Conservation (phyloP, 53 echinoderm and acorn worm genomes). For the Temnopleurus reevesii region DNA sequence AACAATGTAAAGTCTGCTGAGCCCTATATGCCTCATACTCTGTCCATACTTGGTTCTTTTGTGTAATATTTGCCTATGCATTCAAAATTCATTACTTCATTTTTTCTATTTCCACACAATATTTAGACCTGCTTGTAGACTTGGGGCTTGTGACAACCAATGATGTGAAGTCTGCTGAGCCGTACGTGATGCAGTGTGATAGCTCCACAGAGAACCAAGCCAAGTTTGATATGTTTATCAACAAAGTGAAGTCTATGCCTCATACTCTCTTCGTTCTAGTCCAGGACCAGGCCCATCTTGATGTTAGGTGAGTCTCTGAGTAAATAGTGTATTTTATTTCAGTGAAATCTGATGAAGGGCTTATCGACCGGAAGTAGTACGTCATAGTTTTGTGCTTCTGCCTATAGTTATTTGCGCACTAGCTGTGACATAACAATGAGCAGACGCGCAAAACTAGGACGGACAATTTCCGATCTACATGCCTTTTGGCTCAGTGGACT, state of each 20-base stretch:
- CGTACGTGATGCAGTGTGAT: conserved; percentile 88
- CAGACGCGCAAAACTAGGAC: too few relatives aligned
- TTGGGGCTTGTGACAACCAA: conserved; percentile 72
- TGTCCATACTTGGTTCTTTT: too few relatives aligned
- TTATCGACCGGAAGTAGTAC: too few relatives aligned
- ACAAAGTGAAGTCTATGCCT: conserved; percentile 79
- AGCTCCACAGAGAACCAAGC: conserved; percentile 71
- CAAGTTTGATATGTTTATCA: conserved; percentile 86
- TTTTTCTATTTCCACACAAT: background rate
- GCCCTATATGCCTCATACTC: conserved; percentile 82
- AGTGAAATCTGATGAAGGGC: too few relatives aligned
- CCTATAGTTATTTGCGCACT: too few relatives aligned
- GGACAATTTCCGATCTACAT: too few relatives aligned
- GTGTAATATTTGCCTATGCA: too few relatives aligned
- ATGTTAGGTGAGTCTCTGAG: conserved; percentile 68
- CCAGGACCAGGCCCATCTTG: conserved; percentile 91
- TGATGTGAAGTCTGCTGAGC: conserved; percentile 64
- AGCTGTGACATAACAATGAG: too few relatives aligned
- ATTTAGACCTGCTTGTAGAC: conserved; percentile 77
- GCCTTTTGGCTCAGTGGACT: too few relatives aligned
- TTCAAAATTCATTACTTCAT: too few relatives aligned
- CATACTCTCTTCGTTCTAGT: conserved; percentile 92
- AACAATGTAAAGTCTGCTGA: conserved; percentile 61
- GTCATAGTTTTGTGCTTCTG: too few relatives aligned
- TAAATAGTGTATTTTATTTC: too few relatives aligned